Conservation (phyloP, 2,113 vertebrate genomes). For the Carassius auratus region DNA sequence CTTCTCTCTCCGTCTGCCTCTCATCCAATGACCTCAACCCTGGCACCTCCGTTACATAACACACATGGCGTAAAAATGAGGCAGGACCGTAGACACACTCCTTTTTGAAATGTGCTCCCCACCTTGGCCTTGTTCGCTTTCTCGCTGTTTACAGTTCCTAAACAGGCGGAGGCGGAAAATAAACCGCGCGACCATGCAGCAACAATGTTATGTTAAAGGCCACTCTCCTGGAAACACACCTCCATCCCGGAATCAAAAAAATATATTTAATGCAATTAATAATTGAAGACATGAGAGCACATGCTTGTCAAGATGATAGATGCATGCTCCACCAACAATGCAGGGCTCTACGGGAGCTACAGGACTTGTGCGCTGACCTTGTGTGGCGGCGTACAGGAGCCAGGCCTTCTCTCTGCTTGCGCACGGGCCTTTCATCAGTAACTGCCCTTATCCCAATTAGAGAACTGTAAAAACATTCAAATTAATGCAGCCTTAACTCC, state of each 20-base stretch:
- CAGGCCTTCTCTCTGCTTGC: slow-evolving; percentile 64
- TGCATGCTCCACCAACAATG: slow-evolving; percentile 82
- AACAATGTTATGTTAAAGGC: slow-evolving; percentile 67
- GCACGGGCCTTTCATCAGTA: slow-evolving; percentile 81
- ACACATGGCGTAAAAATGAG: slow-evolving; percentile 9
- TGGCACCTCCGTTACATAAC: slow-evolving; percentile 45
- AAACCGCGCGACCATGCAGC: slow-evolving; percentile 57
- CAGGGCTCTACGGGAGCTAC: slow-evolving; percentile 80
- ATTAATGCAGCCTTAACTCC: slow-evolving; percentile 95
- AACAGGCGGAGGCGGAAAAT: slow-evolving; percentile 50
- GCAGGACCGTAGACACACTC: slow-evolving; percentile 41
- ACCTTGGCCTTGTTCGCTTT: slow-evolving; percentile 54
- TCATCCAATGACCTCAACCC: slow-evolving; percentile 41
- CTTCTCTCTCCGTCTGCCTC: slow-evolving; percentile 15
- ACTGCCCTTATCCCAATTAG: slow-evolving; percentile 91
- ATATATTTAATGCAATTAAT: slow-evolving; percentile 94
- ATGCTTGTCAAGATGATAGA: slow-evolving; percentile 92
- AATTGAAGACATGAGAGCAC: slow-evolving; percentile 85
- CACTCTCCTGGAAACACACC: slow-evolving; percentile 73
- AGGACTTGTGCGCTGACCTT: slow-evolving; percentile 91
- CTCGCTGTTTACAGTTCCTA: slow-evolving; percentile 58
- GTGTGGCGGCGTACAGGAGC: slow-evolving; percentile 75
- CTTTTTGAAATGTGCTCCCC: slow-evolving; percentile 40
- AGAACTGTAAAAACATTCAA: slow-evolving; percentile 96
- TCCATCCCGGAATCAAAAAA: slow-evolving; percentile 72